A percentile compares a stretch with the other conserved stretches of the same genome.
Evolutionary conservation across 2,113 vertebrate genomes (phyloP).

Genomic region (Morphnarchus princeps): DNA sequence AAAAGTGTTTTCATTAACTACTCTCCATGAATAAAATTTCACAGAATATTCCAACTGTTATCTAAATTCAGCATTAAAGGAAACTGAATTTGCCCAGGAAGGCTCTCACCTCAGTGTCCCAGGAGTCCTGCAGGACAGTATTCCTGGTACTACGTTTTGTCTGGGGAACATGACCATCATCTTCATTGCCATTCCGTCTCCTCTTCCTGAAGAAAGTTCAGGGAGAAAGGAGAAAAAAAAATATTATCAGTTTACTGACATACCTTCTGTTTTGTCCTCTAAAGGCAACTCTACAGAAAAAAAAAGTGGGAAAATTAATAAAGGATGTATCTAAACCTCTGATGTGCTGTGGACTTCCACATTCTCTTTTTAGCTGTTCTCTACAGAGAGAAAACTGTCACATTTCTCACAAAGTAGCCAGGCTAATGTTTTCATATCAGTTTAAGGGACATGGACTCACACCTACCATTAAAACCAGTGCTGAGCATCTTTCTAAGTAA

Average conservation of each 20-base stretch:
- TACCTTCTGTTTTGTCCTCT: accelerated
- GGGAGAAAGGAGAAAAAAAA: neutral
- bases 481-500: neutral
- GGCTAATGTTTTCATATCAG: neutral
- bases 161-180: constrained; percentile 82
- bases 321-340: neutral
- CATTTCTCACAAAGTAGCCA: neutral
- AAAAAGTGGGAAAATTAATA: neutral
- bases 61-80: neutral
- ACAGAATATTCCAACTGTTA: neutral
- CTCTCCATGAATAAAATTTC: neutral
- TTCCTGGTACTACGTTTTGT: constrained; percentile 83
- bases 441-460: neutral
- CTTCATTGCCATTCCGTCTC: constrained; percentile 81
- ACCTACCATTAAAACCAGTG: neutral
- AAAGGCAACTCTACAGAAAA: too few relatives aligned
- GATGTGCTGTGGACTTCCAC: neutral
- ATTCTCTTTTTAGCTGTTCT: neutral
- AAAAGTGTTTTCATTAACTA: neutral
- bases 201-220: constrained; percentile 81
- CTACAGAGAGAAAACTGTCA: neutral
- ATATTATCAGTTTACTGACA: neutral
- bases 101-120: constrained; percentile 91
- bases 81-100: accelerated
- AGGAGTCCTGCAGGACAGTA: constrained; percentile 84